Percentiles rank a stretch among this genome's conserved stretches.
phyloP scores from a whole-genome alignment of 1,140 invertebrate genomes.

The Drosophila dunni region DNA sequence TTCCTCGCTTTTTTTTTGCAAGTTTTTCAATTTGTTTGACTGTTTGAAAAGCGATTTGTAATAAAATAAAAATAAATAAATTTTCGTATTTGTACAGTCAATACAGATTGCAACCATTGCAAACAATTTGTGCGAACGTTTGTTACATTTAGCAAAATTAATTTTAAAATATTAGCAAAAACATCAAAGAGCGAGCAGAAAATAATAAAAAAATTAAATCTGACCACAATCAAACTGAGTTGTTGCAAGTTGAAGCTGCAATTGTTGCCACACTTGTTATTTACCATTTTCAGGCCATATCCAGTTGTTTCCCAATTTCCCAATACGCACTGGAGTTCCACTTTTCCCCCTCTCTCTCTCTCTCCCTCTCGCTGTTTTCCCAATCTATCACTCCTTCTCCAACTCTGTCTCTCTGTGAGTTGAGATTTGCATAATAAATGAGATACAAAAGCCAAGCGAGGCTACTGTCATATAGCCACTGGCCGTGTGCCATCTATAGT shows the following conservation, averaged over 20 bases:
- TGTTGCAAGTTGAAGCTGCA: conserved; percentile 7
- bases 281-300: not conserved
- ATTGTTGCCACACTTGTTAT: conserved; percentile 2
- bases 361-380: not conserved
- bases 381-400: not conserved
- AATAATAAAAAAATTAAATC: not conserved
- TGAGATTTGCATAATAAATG: conserved; percentile 80
- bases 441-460: conserved; percentile 78
- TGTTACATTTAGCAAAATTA: conserved; percentile 35
- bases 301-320: conserved; percentile 10
- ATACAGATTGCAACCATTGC: conserved; percentile 9
- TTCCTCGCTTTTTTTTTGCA: not conserved
- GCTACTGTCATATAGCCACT: conserved; percentile 74
- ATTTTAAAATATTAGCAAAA: conserved; percentile 21
- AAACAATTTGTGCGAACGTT: conserved; percentile 4
- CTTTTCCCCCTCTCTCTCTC: not conserved
- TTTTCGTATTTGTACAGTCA: conserved; percentile 1
- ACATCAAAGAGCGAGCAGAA: conserved; percentile 1
- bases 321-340: not conserved
- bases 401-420: conserved; percentile 6
- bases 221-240: not conserved
- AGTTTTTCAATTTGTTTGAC: not conserved
- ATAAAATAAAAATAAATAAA: not conserved
- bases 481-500: conserved; percentile 68
- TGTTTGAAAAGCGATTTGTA: conserved; percentile 10